These are phyloP conservation scores for Mobula birostris DNA, from an alignment of 2,113 vertebrate species.

Conservation along the genomic window DNA sequence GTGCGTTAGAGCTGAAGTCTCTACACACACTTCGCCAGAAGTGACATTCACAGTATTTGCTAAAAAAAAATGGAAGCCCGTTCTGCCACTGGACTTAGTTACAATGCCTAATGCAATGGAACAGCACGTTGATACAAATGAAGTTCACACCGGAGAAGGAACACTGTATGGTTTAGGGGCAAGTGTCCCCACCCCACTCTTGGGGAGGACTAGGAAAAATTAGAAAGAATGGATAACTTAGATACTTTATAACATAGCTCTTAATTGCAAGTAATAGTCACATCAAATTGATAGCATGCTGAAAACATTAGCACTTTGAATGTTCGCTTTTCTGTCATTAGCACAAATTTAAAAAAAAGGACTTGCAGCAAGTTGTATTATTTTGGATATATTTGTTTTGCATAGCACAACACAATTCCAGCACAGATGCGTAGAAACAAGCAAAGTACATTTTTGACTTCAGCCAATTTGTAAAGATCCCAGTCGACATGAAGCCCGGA, in stretches of 20 bases:
- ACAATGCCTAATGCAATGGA: background rate
- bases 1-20: background rate
- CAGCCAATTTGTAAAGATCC: background rate
- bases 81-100: background rate
- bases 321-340: background rate
- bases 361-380: background rate
- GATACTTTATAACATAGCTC: background rate
- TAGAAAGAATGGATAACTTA: background rate
- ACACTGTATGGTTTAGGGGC: background rate
- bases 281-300: background rate
- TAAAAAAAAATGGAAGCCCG: background rate
- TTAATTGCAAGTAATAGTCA: background rate
- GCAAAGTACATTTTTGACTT: background rate
- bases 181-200: background rate
- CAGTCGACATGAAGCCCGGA: background rate
- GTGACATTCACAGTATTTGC: background rate
- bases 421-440: background rate
- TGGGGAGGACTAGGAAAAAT: background rate
- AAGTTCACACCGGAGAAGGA: constrained; percentile 15
- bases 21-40: background rate
- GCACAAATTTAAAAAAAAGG: background rate
- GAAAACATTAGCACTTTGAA: background rate
- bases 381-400: background rate
- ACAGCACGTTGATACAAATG: background rate
- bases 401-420: background rate